Base-by-base conservation (phyloP, 2,797 vertebrate species). In the Sphenopsis melanotis region DNA sequence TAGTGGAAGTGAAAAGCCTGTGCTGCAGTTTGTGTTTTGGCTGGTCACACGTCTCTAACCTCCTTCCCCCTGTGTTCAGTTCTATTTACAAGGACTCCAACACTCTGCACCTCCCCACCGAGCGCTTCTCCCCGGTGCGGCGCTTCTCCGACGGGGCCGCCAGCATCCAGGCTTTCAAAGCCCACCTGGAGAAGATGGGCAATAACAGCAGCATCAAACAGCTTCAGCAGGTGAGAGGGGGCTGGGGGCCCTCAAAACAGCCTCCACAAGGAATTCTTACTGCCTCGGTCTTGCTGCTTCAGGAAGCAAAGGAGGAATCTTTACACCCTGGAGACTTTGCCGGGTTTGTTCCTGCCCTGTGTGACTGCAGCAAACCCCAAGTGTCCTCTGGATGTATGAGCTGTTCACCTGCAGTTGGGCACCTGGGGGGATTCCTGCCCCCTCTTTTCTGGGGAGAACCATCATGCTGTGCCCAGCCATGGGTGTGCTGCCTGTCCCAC, bases 41-140 rank as follows among this genome's bases (percentile, higher is more conserved):
- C 80, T 50, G 83, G 32, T 34, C 2, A 26, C 42, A 4, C 10
- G 0, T 41, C 34, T 1, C 88, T 96, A 32, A 96, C 87, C 57
- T 68, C 0, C 52, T 34, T 49, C 15, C 89, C 93, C 69, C 0
- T 93, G 77, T 97, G 88, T 96, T 96, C 97, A 99, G 99, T 97
- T 99, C 99, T 68, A 98, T 99, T 97, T 99, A 99, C 97, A 99
- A 99, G 98, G 99, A 99, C 97, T 99, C 99, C 85, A 99, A 99
- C 95, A 99, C 99, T 29, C 98, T 99, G 97, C 99, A 99, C 96
- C 98, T 99, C 92, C 99, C 99, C 83, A 99, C 99, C 90, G 99
- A 99, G 97, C 99, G 99, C 86, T 99, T 99, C 98, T 99, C 99
- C 71, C 99, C 99, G 0, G 99, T 99, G 47, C 98, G 99, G 60